phyloP scores from a whole-genome alignment of 1,140 invertebrate genomes.

The Dysdera silvatica region DNA sequence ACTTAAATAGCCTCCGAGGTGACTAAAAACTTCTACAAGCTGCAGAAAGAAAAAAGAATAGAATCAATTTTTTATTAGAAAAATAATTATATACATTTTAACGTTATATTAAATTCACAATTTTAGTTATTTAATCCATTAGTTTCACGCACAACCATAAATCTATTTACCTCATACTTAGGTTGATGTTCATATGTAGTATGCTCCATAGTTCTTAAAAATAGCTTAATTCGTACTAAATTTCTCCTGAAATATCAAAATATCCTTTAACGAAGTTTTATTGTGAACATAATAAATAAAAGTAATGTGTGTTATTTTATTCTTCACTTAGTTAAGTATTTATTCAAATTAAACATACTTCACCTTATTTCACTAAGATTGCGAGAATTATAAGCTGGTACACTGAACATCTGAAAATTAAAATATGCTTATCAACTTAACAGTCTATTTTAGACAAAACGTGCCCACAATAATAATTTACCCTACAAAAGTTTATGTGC shows the following conservation, averaged over 20 bases:
- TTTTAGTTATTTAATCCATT: neutral
- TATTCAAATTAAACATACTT: neutral
- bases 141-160: too few relatives aligned
- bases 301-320: neutral
- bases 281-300: neutral
- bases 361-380: slow-evolving; percentile 22
- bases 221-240: slow-evolving; percentile 21
- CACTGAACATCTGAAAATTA: slow-evolving; percentile 14
- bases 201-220: slow-evolving; percentile 28
- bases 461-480: too few relatives aligned
- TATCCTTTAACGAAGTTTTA: neutral
- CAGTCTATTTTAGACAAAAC: too few relatives aligned
- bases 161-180: slow-evolving; percentile 29
- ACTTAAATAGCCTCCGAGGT: slow-evolving; percentile 30
- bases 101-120: neutral
- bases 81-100: neutral
- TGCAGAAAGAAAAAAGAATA: neutral
- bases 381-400: slow-evolving; percentile 1
- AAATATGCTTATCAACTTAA: too few relatives aligned
- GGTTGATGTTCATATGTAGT: slow-evolving; percentile 31
- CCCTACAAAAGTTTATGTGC: too few relatives aligned
- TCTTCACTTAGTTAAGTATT: neutral
- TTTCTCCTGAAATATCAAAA: slow-evolving; percentile 19
- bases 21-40: slow-evolving; percentile 31
- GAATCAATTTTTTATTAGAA: neutral